Percentiles rank a stretch among this genome's conserved stretches.
Evolutionary conservation across 30 jellyfish, hydroid and myxozoan genomes (phyloP).

Genomic region (Euphysa ruthae): DNA sequence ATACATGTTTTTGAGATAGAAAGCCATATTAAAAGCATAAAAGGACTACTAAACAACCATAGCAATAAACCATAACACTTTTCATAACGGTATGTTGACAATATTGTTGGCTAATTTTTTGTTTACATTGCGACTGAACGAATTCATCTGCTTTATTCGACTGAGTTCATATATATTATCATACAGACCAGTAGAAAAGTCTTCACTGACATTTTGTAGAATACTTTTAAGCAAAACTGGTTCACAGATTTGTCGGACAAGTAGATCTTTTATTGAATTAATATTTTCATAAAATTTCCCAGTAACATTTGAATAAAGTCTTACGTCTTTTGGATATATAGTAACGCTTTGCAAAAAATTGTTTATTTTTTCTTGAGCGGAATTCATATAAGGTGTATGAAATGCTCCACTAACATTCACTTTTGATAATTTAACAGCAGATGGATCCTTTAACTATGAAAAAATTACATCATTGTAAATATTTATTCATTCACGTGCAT

Average conservation of each 20-base stretch:
- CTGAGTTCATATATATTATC: conserved; percentile 69
- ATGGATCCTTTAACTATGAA: background rate
- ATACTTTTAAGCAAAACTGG: conserved; percentile 79
- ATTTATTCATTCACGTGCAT: too few species aligned
- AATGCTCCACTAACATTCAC: conserved; percentile 96
- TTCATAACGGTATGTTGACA: conserved; percentile 1
- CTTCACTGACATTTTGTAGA: conserved; percentile 13
- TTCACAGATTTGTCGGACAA: conserved; percentile 70
- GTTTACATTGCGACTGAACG: conserved; percentile 60
- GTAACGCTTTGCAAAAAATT: conserved; percentile 40
- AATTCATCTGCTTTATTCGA: conserved; percentile 57
- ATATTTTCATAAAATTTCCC: conserved; percentile 55
- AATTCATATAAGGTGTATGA: conserved; percentile 83
- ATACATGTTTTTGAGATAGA: too few species aligned
- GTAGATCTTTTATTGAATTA: conserved; percentile 49
- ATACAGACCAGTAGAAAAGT: conserved; percentile 6
- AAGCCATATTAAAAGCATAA: too few species aligned
- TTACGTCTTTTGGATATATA: conserved; percentile 25
- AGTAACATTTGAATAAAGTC: conserved; percentile 73
- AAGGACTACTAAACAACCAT: too few species aligned
- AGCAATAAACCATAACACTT: too few species aligned
- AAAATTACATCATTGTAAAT: background rate
- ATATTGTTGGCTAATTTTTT: conserved; percentile 19
- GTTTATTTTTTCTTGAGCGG: conserved; percentile 59
- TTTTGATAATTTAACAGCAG: conserved; percentile 1